Conservation (phyloP, 2,113 vertebrate genomes). For the Arenaria interpres region DNA sequence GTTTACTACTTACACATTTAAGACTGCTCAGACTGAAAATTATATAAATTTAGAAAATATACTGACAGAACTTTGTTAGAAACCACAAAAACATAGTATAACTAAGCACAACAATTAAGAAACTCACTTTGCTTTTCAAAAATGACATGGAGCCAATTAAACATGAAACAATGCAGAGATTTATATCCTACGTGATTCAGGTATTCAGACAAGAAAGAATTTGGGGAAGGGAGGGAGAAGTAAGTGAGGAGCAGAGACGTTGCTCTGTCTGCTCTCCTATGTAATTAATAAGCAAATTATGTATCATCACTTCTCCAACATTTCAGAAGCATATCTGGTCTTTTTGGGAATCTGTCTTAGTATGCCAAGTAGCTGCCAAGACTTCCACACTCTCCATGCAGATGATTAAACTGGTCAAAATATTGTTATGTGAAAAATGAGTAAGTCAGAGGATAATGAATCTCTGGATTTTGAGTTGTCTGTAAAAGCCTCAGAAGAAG, state of each 20-base stretch:
- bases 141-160: background rate
- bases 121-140: background rate
- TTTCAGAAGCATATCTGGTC: slow-evolving; percentile 50
- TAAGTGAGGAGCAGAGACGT: background rate
- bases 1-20: background rate
- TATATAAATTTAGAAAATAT: background rate
- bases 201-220: background rate
- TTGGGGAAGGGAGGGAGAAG: background rate
- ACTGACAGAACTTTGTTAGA: background rate
- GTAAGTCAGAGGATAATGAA: slow-evolving; percentile 50
- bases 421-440: slow-evolving; percentile 61
- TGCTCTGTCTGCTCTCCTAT: slow-evolving; percentile 5
- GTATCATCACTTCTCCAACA: slow-evolving; percentile 48
- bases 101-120: background rate
- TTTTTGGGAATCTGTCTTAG: slow-evolving; percentile 64
- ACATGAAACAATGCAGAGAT: background rate
- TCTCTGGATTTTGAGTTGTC: slow-evolving; percentile 34
- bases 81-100: background rate
- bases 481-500: background rate
- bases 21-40: background rate
- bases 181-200: background rate
- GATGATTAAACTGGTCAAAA: slow-evolving; percentile 67
- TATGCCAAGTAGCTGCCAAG: slow-evolving; percentile 64
- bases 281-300: slow-evolving; percentile 66
- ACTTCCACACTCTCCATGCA: slow-evolving; percentile 54